Conservation (phyloP, 2,113 vertebrate genomes). For the Aphelocoma coerulescens region DNA sequence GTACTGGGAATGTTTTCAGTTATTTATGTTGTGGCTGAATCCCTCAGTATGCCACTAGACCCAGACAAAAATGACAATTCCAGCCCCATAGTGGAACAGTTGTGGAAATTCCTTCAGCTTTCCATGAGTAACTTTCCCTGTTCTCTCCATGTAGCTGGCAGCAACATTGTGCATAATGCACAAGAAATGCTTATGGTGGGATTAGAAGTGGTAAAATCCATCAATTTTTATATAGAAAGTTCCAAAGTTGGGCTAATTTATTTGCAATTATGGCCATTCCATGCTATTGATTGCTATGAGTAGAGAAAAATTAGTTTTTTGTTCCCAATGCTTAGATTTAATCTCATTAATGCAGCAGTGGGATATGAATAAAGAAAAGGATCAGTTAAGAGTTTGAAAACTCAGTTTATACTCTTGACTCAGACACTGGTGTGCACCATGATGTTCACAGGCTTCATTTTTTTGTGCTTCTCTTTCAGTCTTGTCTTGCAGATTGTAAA, state of each 20-base stretch:
- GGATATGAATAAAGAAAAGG: not conserved
- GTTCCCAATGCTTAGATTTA: not conserved
- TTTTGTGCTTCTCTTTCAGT: not conserved
- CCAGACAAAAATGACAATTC: constrained; percentile 9
- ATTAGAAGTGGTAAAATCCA: constrained; percentile 1
- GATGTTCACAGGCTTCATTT: not conserved
- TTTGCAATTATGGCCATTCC: constrained; percentile 29
- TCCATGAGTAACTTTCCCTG: not conserved
- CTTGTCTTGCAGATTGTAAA: not conserved
- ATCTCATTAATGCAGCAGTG: not conserved
- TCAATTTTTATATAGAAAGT: constrained; percentile 8
- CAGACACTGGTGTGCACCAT: not conserved
- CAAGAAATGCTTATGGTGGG: not conserved
- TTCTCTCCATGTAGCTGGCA: constrained; percentile 17
- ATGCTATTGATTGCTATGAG: constrained; percentile 9
- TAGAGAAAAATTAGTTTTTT: not conserved
- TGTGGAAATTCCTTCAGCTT: not conserved
- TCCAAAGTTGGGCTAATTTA: constrained; percentile 49
- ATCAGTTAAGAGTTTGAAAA: not conserved
- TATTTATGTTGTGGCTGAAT: constrained; percentile 40
- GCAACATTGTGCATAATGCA: not conserved
- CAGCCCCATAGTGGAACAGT: not conserved
- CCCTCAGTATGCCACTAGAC: not conserved
- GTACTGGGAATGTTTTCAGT: constrained; percentile 47
- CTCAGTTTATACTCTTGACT: not conserved